Base-by-base conservation (phyloP, 2,113 vertebrate genomes). In the Phocoena sinus region DNA sequence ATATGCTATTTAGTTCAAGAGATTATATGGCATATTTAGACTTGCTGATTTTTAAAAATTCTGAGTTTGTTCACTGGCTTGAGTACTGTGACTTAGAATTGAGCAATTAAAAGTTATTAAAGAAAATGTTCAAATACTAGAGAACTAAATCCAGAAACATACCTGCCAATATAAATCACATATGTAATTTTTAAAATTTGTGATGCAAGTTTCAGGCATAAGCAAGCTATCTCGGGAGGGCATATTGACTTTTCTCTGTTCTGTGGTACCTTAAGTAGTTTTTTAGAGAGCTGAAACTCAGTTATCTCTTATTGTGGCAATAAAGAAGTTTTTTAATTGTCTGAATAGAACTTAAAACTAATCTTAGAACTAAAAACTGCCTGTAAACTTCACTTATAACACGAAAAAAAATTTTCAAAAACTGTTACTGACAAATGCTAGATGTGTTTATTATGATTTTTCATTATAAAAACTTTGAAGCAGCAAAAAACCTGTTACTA, bases 331-430 rank as follows among this genome's bases (percentile, higher is more conserved):
- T 93, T 79, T 67, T 9, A 89, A 90, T 63, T 89, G 68, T 74
- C 38, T 73, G 21, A 89, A 44, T 20, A 86, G n/a, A 95, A 88
- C 47, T 94, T 87, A 6, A 23, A 92, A 74, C n/a, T 85, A 89
- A 95, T 31, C 84, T 90, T 90, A 56, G 13, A 95, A 63, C 68
- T 95, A 71, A 97, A 96, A 96, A 36, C 17, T 20, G 70, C 63
- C 38, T 80, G 12, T 91, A 92, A 94, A 93, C 88, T 81, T 23
- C 11, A 53, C 95, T 83, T 68, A 13, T 94, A 94, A 88, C 31
- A 88, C 53, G n/a, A 91, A 96, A 92, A 76, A 85, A 44, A 25
- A 6, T 79, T 77, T 70, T 74, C 13, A 68, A 84, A 81, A 89
- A 70, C 5, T 3, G 41, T n/a, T 53, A 56, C 17, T 50, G 74